Evolutionary conservation across 2,113 vertebrate species (phyloP).

Genomic region (Sialia sialis): DNA sequence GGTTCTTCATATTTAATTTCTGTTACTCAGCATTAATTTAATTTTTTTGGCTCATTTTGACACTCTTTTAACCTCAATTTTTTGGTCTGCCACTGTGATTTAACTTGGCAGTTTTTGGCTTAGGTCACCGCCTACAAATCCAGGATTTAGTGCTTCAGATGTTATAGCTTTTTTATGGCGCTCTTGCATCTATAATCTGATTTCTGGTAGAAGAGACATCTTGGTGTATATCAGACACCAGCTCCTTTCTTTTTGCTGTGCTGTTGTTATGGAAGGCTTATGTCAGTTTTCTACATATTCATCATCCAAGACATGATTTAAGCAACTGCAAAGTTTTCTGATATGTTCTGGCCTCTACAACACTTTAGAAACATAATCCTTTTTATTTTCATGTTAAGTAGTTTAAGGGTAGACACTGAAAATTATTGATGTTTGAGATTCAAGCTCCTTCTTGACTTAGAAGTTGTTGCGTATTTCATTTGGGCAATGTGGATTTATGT

Average conservation of each 20-base stretch:
- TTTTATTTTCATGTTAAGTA: not conserved
- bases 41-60: not conserved
- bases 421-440: not conserved
- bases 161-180: not conserved
- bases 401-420: not conserved
- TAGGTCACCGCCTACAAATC: not conserved
- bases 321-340: not conserved
- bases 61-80: not conserved
- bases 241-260: not conserved
- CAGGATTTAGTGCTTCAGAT: not conserved
- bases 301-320: not conserved
- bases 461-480: not conserved
- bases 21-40: not conserved
- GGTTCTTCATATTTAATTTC: not conserved
- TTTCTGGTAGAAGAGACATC: not conserved
- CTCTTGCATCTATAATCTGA: not conserved
- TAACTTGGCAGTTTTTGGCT: not conserved
- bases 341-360: not conserved
- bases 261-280: not conserved
- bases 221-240: not conserved
- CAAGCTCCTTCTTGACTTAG: not conserved
- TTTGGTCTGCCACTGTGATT: not conserved
- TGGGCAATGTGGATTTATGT: not conserved
- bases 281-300: not conserved
- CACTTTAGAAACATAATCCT: not conserved